Conservation (phyloP, 2,888 invertebrate species). For the Athrips mouffetella region DNA sequence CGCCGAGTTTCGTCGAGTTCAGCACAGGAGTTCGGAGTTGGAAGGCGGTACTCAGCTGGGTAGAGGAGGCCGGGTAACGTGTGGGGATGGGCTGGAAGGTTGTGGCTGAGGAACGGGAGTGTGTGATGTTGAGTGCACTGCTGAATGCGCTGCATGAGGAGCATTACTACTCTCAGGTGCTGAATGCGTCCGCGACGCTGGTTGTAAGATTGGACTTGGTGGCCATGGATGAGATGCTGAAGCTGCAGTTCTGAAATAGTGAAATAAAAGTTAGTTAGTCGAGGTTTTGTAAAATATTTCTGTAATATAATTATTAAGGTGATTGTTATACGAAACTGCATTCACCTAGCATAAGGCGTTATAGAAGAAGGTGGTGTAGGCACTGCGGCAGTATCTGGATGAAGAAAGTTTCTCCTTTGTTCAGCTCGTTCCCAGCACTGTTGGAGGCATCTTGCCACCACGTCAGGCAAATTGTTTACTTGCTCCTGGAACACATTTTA, state of each 20-base stretch:
- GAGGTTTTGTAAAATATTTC: no score
- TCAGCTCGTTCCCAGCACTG: slow-evolving; percentile 89
- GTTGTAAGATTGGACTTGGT: slow-evolving; percentile 86
- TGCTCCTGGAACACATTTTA: slow-evolving; percentile 79
- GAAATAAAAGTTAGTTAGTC: background rate
- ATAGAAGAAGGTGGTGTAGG: slow-evolving; percentile 70
- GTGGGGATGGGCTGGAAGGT: slow-evolving; percentile 65
- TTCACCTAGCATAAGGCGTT: slow-evolving; percentile 80
- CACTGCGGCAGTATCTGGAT: slow-evolving; percentile 90
- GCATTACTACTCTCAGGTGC: slow-evolving; percentile 80
- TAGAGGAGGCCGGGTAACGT: slow-evolving; percentile 60
- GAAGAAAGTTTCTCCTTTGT: slow-evolving; percentile 90
- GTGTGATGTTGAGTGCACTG: slow-evolving; percentile 28
- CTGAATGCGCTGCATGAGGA: background rate
- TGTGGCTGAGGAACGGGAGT: slow-evolving; percentile 68
- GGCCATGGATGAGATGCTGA: slow-evolving; percentile 87
- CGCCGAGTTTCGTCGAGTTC: slow-evolving; percentile 78
- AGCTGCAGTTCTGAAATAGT: slow-evolving; percentile 75
- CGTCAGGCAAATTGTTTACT: slow-evolving; percentile 89
- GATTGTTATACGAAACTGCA: background rate
- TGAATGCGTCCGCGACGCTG: slow-evolving; percentile 84
- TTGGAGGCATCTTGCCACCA: slow-evolving; percentile 85
- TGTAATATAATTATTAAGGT: no score
- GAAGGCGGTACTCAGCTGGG: slow-evolving; percentile 79
- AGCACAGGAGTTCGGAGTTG: slow-evolving; percentile 79